phyloP scores from a whole-genome alignment of 2,113 vertebrate genomes.

The Oreamnos americanus region DNA sequence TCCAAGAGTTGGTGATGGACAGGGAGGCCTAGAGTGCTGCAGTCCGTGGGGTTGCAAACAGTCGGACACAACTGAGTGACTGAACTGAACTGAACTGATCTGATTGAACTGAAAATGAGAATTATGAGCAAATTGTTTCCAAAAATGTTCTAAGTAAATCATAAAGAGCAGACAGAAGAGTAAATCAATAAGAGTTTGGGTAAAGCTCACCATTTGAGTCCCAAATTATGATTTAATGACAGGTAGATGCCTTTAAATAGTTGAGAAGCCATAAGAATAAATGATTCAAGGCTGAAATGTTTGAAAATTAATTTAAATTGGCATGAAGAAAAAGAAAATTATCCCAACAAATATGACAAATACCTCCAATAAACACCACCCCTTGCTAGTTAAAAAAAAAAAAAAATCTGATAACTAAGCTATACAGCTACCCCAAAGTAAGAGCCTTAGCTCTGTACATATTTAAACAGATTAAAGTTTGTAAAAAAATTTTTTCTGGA shows the following conservation, averaged over 20 bases:
- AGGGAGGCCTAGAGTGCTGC: neutral
- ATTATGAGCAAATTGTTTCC: neutral
- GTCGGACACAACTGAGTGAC: neutral
- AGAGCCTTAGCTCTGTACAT: neutral
- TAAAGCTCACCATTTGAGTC: neutral
- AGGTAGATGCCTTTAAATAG: neutral
- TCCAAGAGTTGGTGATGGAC: neutral
- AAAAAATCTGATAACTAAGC: neutral
- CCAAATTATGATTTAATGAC: neutral
- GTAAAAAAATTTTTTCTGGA: neutral
- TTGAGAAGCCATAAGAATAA: neutral
- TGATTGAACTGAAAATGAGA: neutral
- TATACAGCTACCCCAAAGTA: neutral
- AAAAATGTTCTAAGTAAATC: neutral
- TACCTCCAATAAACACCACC: neutral
- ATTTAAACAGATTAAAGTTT: neutral
- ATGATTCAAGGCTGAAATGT: neutral
- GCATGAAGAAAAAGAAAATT: neutral
- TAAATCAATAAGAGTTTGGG: neutral
- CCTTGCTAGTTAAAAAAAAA: neutral
- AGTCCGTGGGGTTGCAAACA: rapidly evolving
- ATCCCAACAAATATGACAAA: neutral
- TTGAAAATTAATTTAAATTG: neutral
- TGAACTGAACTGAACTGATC: neutral
- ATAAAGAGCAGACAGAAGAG: neutral